Percentiles rank a stretch among this genome's conserved stretches.
Evolutionary conservation across 1,140 invertebrate species (phyloP).

Genomic region (Diachasmimorpha longicaudata): DNA sequence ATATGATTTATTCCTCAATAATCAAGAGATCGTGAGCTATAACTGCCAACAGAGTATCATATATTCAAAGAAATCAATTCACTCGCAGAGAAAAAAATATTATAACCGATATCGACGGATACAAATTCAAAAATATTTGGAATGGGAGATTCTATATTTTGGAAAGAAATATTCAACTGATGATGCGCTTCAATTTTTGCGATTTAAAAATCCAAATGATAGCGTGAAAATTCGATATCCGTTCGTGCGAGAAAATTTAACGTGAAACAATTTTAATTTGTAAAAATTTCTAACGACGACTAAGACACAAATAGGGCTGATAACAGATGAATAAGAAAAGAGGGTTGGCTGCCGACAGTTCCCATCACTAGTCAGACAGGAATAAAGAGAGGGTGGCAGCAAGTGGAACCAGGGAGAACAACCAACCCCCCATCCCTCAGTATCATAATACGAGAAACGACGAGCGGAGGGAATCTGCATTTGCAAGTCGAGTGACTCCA

Average conservation of each 20-base stretch:
- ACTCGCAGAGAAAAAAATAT: background rate
- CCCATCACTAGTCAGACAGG: background rate
- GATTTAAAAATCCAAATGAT: too few relatives aligned
- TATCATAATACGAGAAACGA: background rate
- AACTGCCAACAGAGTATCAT: background rate
- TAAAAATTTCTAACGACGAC: too few relatives aligned
- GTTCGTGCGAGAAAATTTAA: too few relatives aligned
- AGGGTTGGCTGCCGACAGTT: background rate
- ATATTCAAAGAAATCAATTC: background rate
- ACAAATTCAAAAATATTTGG: background rate
- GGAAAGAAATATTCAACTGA: too few relatives aligned
- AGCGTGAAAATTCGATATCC: too few relatives aligned
- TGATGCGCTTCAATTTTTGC: too few relatives aligned
- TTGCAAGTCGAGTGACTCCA: background rate
- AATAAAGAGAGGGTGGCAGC: conserved; percentile 18
- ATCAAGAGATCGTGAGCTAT: background rate
- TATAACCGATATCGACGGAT: background rate
- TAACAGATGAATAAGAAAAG: background rate
- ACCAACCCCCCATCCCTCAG: conserved; percentile 30
- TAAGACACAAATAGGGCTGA: background rate
- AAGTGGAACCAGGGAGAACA: conserved; percentile 29
- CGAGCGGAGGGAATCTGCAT: conserved; percentile 8
- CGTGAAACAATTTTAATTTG: too few relatives aligned
- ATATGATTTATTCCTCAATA: background rate
- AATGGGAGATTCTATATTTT: background rate